Evolutionary conservation across 2,888 invertebrate species (phyloP).

Genomic region (Eristalis intricaria): DNA sequence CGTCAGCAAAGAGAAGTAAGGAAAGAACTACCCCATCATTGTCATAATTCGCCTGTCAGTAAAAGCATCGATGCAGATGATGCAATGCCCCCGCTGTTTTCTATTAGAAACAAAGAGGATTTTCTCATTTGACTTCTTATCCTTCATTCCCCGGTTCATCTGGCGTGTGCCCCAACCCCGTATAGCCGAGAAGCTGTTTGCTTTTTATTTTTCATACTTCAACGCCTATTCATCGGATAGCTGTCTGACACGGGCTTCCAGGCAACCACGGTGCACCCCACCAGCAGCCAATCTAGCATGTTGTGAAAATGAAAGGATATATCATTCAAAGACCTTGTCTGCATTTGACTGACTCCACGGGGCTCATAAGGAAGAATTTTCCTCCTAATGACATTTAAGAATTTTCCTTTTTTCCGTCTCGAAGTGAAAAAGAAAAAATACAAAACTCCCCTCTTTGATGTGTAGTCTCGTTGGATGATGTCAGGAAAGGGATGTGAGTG

Average conservation of each 20-base stretch:
- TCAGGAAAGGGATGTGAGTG: conserved; percentile 38
- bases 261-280: conserved; percentile 23
- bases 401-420: conserved; percentile 8
- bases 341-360: conserved; percentile 65
- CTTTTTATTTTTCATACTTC: conserved; percentile 35
- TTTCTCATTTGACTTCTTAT: conserved; percentile 34
- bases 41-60: neutral
- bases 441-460: neutral
- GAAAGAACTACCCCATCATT: neutral
- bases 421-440: conserved; percentile 6
- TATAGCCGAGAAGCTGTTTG: conserved; percentile 4
- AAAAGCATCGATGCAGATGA: conserved; percentile 1
- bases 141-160: neutral
- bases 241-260: conserved; percentile 43
- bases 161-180: neutral
- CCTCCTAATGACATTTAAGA: conserved; percentile 59
- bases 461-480: conserved; percentile 23
- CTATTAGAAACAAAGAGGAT: conserved; percentile 19
- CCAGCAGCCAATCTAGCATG: conserved; percentile 61
- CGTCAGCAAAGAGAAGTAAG: neutral
- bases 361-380: conserved; percentile 28
- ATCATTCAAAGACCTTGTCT: conserved; percentile 55
- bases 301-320: conserved; percentile 64
- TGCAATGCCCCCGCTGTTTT: conserved; percentile 32
- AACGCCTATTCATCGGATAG: conserved; percentile 24